phyloP scores from a whole-genome alignment of 53 echinoderm and acorn worm species.

The Paelopatides confundens region DNA sequence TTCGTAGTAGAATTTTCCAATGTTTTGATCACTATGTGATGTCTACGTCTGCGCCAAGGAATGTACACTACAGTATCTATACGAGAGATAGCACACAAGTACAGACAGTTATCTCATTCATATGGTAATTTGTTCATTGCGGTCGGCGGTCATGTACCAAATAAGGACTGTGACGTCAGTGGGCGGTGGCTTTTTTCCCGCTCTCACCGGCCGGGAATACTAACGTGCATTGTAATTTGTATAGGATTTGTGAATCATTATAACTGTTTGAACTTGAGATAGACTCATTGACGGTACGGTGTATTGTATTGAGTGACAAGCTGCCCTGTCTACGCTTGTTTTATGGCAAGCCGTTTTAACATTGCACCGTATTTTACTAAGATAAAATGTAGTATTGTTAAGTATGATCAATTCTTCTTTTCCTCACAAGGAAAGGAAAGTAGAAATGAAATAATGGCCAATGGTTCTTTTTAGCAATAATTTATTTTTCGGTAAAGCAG shows the following conservation, averaged over 20 bases:
- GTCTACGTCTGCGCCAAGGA: slow-evolving; percentile 5
- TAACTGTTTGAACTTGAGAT: neutral
- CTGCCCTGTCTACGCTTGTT: too few species aligned
- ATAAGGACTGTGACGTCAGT: slow-evolving; percentile 34
- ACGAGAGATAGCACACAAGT: neutral
- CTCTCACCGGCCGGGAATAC: slow-evolving; percentile 24
- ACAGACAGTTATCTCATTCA: slow-evolving; percentile 34
- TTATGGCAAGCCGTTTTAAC: too few species aligned
- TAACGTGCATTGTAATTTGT: neutral
- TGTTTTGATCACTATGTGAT: slow-evolving; percentile 29
- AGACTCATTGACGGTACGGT: neutral
- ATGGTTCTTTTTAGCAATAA: too few species aligned
- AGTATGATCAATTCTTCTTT: too few species aligned
- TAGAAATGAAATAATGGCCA: too few species aligned
- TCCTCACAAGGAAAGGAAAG: too few species aligned
- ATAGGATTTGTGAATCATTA: neutral
- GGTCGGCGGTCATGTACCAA: neutral
- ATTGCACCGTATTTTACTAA: too few species aligned
- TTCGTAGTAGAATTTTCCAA: slow-evolving; percentile 34
- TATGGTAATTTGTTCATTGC: slow-evolving; percentile 43
- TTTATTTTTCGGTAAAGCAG: too few species aligned
- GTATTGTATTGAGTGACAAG: too few species aligned
- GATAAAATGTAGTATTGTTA: too few species aligned
- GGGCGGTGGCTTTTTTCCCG: slow-evolving; percentile 36
- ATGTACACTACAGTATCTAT: neutral